Evolutionary conservation across 2,113 vertebrate species (phyloP).

Genomic region (Willisornis vidua): DNA sequence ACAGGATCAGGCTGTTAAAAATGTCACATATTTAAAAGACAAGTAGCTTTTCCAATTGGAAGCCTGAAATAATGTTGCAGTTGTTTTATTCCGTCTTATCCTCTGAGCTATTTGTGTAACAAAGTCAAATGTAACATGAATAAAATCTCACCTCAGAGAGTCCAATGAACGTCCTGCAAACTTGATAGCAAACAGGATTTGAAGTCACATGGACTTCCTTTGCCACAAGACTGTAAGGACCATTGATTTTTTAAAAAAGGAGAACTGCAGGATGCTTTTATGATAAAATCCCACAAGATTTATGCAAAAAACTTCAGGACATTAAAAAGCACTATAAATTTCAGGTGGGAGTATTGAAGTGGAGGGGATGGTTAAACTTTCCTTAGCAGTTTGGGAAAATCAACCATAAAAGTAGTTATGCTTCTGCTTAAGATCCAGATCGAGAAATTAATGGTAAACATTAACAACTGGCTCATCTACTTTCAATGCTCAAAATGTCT

Average conservation of each 20-base stretch:
- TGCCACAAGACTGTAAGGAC: not conserved
- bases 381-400: not conserved
- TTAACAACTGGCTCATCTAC: not conserved
- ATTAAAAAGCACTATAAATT: not conserved
- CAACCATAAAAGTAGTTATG: not conserved
- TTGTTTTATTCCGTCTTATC: not conserved
- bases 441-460: not conserved
- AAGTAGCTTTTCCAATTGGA: not conserved
- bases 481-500: not conserved
- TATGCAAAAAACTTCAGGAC: not conserved
- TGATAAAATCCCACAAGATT: not conserved
- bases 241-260: not conserved
- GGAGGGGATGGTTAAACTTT: not conserved
- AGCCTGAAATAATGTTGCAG: not conserved
- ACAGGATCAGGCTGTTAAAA: not conserved
- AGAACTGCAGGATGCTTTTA: not conserved
- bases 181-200: not conserved
- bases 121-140: conserved; percentile 19
- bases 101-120: not conserved
- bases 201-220: not conserved
- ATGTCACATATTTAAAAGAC: not conserved
- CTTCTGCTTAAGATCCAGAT: not conserved
- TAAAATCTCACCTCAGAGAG: conserved; percentile 3
- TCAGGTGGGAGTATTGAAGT: not conserved
- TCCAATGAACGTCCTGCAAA: not conserved